Conservation (phyloP, 2,888 invertebrate species). For the Rhorus exstirpatorius region DNA sequence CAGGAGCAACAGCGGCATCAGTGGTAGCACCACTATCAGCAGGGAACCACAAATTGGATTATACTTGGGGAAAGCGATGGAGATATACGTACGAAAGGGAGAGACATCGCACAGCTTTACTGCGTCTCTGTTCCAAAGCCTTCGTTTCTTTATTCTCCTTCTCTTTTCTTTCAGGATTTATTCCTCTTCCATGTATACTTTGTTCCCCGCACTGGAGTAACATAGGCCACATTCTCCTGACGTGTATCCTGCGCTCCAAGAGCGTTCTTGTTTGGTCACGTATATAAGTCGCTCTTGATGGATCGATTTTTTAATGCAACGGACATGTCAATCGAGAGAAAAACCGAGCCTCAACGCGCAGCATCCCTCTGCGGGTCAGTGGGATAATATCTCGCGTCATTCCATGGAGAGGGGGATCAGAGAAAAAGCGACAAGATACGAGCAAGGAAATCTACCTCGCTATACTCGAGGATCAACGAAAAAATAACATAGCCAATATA, state of each 20-base stretch:
- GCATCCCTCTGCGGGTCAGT: conserved; percentile 44
- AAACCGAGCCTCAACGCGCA: conserved; percentile 57
- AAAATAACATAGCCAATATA: conserved; percentile 59
- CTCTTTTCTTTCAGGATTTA: conserved; percentile 38
- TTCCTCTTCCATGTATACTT: conserved; percentile 47
- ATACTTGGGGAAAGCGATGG: conserved; percentile 76
- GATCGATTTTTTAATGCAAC: conserved; percentile 83
- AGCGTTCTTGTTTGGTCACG: conserved; percentile 68
- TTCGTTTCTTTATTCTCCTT: conserved; percentile 51
- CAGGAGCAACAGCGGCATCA: conserved; percentile 38
- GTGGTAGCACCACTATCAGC: conserved; percentile 55
- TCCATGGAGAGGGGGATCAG: not conserved
- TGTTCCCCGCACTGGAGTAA: conserved; percentile 40
- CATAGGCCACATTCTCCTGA: conserved; percentile 31
- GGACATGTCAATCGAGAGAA: conserved; percentile 78
- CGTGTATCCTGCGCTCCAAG: conserved; percentile 36
- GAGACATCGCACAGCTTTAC: conserved; percentile 50
- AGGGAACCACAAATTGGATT: conserved; percentile 84
- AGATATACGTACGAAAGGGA: conserved; percentile 61
- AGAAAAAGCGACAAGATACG: conserved; percentile 2
- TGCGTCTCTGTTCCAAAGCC: conserved; percentile 70
- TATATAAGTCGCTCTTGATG: conserved; percentile 78
- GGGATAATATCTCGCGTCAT: conserved; percentile 52
- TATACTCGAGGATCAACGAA: conserved; percentile 50
- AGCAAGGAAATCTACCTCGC: conserved; percentile 18